phyloP scores from a whole-genome alignment of 2,888 invertebrate genomes.

The Heliconius ethilla region DNA sequence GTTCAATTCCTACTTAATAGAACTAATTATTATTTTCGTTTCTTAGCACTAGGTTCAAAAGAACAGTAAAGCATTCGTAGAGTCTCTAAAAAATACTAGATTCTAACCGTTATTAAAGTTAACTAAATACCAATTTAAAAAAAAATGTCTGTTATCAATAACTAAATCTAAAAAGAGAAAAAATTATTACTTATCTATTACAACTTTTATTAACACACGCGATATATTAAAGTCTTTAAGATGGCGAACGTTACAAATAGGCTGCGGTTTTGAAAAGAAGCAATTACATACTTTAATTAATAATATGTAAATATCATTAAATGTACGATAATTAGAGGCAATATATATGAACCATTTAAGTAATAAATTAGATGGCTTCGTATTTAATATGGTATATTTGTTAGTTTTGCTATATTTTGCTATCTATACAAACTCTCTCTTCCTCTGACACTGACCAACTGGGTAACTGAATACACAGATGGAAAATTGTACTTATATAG shows the following conservation, averaged over 20 bases:
- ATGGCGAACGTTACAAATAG: slow-evolving; percentile 8
- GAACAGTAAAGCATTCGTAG: too few relatives aligned
- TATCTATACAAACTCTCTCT: background rate
- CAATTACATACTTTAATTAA: slow-evolving; percentile 15
- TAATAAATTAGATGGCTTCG: background rate
- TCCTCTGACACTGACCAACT: too few relatives aligned
- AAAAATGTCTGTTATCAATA: background rate
- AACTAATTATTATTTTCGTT: background rate
- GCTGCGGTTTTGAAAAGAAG: slow-evolving; percentile 7
- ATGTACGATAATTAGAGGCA: slow-evolving; percentile 1
- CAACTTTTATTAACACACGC: slow-evolving; percentile 11
- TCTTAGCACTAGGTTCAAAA: background rate
- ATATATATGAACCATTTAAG: background rate
- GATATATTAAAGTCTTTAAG: slow-evolving; percentile 17
- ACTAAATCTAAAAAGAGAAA: background rate
- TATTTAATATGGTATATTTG: background rate
- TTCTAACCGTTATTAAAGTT: too few relatives aligned
- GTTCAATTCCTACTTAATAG: background rate
- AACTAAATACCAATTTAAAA: background rate
- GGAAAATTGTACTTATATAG: too few relatives aligned
- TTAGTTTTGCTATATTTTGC: background rate
- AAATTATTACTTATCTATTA: background rate
- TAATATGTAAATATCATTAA: slow-evolving; percentile 16
- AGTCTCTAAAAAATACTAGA: too few relatives aligned
- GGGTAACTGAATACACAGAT: too few relatives aligned